These are phyloP conservation scores for Pachymerium ferrugineum DNA, from an alignment of 2,888 invertebrate species.

Conservation along the genomic window DNA sequence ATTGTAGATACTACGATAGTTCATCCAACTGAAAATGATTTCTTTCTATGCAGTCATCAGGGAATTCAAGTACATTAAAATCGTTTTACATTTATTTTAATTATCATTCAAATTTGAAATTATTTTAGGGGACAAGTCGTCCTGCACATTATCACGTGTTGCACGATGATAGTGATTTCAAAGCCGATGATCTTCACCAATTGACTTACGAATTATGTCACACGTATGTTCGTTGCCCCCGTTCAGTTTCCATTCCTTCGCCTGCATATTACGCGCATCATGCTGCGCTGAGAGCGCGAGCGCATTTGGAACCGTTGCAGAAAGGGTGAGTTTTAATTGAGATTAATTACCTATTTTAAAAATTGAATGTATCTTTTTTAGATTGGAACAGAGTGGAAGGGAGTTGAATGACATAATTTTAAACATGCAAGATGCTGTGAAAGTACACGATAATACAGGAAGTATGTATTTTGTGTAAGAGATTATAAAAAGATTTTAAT, in stretches of 20 bases:
- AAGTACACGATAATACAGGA: no score
- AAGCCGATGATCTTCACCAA: conserved; percentile 68
- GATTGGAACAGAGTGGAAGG: no score
- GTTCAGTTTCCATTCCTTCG: conserved; percentile 53
- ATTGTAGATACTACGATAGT: conserved; percentile 34
- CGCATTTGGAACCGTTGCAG: conserved; percentile 34
- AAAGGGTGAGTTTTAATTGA: no score
- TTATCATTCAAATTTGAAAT: neutral
- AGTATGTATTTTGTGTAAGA: no score
- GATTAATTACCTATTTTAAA: no score
- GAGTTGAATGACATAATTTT: no score
- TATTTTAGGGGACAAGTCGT: conserved; percentile 46
- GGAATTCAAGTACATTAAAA: neutral
- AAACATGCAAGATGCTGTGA: no score
- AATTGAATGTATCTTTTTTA: no score
- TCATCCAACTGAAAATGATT: neutral
- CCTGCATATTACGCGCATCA: conserved; percentile 45
- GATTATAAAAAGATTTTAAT: no score
- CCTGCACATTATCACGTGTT: conserved; percentile 75
- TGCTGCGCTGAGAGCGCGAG: conserved; percentile 41
- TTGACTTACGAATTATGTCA: conserved; percentile 79
- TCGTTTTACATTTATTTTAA: neutral
- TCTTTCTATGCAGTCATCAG: neutral
- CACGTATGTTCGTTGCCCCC: conserved; percentile 72
- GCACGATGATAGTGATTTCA: conserved; percentile 67